These are phyloP conservation scores for Squalus acanthias DNA, from an alignment of 2,797 vertebrate species.

Conservation along the genomic window DNA sequence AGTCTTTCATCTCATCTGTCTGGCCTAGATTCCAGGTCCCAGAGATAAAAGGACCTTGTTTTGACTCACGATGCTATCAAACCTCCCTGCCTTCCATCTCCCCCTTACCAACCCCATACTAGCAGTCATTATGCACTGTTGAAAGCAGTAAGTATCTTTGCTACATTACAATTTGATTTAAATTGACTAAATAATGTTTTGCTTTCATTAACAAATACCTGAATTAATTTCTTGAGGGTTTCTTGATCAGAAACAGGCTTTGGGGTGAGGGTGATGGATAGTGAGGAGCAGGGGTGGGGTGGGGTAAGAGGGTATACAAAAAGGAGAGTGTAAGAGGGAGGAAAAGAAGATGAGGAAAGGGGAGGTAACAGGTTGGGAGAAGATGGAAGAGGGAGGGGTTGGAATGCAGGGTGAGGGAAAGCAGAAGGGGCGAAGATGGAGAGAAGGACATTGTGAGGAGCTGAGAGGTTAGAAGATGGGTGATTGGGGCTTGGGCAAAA, in stretches of 20 bases:
- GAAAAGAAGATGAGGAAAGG: not conserved
- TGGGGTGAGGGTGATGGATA: not conserved
- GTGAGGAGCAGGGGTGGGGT: not conserved
- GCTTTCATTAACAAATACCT: not conserved
- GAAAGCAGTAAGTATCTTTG: not conserved
- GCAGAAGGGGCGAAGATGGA: not conserved
- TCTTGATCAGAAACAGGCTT: not conserved
- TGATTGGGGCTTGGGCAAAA: not conserved
- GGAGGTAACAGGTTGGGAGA: not conserved
- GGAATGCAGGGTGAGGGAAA: not conserved
- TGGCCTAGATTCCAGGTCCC: not conserved
- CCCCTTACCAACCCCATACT: not conserved
- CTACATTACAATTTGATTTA: not conserved
- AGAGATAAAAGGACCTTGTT: not conserved
- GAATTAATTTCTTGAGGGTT: conserved; percentile 13
- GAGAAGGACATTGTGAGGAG: not conserved
- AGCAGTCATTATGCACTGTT: not conserved
- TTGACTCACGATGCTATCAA: not conserved
- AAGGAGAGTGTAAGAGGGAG: not conserved
- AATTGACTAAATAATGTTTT: conserved; percentile 6
- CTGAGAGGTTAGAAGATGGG: not conserved
- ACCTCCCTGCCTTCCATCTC: not conserved
- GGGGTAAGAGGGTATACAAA: not conserved
- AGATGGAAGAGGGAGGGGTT: not conserved
- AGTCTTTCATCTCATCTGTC: not conserved